phyloP scores from a whole-genome alignment of 2,113 vertebrate species.

The Sphaerodactylus townsendi region DNA sequence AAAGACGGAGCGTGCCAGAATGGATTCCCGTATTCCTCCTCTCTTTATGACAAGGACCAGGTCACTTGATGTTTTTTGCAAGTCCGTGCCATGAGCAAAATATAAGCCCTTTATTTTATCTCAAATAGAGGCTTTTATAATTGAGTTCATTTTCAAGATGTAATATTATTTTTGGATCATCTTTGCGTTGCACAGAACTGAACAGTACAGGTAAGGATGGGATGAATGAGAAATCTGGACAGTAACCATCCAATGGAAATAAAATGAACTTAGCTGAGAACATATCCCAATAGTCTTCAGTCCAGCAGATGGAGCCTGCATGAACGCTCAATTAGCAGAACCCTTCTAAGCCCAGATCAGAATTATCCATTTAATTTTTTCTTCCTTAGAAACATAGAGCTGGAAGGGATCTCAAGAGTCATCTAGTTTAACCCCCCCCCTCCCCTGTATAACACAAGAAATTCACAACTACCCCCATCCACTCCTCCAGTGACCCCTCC shows the following conservation, averaged over 20 bases:
- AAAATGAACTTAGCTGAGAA: neutral
- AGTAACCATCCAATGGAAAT: too few species aligned
- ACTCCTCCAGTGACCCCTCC: too few species aligned
- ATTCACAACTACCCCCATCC: too few species aligned
- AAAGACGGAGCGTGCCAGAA: slow-evolving; percentile 69
- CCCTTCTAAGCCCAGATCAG: neutral
- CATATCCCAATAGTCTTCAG: neutral
- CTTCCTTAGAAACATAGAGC: too few species aligned
- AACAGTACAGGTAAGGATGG: slow-evolving; percentile 31
- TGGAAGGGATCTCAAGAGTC: too few species aligned
- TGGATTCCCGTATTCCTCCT: slow-evolving; percentile 64
- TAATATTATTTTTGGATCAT: slow-evolving; percentile 1
- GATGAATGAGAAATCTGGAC: neutral
- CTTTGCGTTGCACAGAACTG: slow-evolving; percentile 48
- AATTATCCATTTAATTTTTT: neutral
- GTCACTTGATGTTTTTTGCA: slow-evolving; percentile 31
- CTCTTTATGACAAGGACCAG: slow-evolving; percentile 68
- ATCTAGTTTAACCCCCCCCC: too few species aligned
- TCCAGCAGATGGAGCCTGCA: neutral
- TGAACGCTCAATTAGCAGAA: neutral
- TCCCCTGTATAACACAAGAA: too few species aligned
- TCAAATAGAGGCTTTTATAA: rapidly evolving
- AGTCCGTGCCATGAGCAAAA: slow-evolving; percentile 15
- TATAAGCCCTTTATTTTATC: slow-evolving; percentile 26
- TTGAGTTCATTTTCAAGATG: slow-evolving; percentile 8